These are phyloP conservation scores for Pogona vitticeps DNA, from an alignment of 2,113 vertebrate genomes.

Conservation along the genomic window DNA sequence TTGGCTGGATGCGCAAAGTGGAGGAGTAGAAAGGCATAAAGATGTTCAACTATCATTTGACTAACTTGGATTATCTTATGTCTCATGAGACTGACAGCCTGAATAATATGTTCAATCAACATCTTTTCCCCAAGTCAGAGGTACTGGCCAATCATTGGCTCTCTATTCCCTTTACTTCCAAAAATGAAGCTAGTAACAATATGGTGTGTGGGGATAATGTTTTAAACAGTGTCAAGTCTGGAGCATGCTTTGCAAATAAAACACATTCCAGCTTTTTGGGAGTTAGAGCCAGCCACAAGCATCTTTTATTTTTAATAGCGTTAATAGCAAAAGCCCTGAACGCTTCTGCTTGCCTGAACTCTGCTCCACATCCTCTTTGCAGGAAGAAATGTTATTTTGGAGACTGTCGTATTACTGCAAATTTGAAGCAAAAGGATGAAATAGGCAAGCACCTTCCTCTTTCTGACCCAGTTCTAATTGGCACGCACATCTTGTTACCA, in stretches of 20 bases:
- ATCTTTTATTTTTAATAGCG: conserved; percentile 4
- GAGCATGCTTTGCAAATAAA: neutral
- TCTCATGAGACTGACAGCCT: neutral
- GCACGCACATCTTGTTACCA: neutral
- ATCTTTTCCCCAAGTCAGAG: neutral
- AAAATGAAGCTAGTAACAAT: neutral
- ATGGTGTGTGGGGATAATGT: no score
- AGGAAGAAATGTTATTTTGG: neutral
- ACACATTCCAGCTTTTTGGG: no score
- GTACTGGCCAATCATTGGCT: neutral
- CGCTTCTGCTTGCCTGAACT: neutral
- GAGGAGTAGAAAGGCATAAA: neutral
- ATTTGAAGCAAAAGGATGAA: neutral
- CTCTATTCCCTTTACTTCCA: neutral
- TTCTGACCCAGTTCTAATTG: conserved; percentile 1
- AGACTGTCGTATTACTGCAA: neutral
- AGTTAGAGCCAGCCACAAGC: neutral
- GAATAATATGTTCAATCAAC: neutral
- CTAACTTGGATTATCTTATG: neutral
- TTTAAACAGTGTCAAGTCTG: neutral
- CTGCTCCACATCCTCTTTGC: neutral
- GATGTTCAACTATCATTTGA: neutral
- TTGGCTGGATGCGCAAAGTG: neutral
- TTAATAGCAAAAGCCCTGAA: conserved; percentile 12
- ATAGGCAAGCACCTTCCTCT: neutral